Evolutionary conservation across 2,888 invertebrate genomes (phyloP).

Genomic region (Nyleta sp.): DNA sequence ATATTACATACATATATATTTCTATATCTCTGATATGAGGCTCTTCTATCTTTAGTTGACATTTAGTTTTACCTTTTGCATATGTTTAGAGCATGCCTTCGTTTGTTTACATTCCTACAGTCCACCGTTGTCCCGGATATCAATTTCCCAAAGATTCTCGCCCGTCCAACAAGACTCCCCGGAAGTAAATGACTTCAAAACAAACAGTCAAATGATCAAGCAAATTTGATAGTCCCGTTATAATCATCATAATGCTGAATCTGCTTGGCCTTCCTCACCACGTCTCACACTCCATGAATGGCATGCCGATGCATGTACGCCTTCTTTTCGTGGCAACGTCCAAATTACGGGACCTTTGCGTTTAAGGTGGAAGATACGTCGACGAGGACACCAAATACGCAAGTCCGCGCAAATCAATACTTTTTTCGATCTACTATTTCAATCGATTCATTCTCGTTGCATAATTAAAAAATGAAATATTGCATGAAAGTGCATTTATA

Average conservation of each 20-base stretch:
- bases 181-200: not conserved
- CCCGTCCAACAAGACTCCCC: not conserved
- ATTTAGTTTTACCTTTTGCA: conserved; percentile 83
- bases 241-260: conserved; percentile 69
- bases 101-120: conserved; percentile 78
- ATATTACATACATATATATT: conserved; percentile 76
- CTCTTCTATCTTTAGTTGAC: conserved; percentile 82
- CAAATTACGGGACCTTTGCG: too few species aligned
- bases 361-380: too few species aligned
- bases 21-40: conserved; percentile 81
- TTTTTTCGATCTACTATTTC: too few species aligned
- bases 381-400: too few species aligned
- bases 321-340: too few species aligned
- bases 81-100: conserved; percentile 82
- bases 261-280: conserved; percentile 61
- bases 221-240: conserved; percentile 9
- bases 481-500: too few species aligned
- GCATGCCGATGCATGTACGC: conserved; percentile 81
- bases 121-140: conserved; percentile 64
- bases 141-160: conserved; percentile 7
- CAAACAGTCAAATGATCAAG: not conserved
- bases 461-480: too few species aligned
- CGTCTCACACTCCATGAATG: conserved; percentile 79
- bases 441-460: too few species aligned
- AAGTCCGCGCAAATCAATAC: too few species aligned